Evolutionary conservation across 2,797 vertebrate genomes (phyloP).

Genomic region (Antrozous pallidus): DNA sequence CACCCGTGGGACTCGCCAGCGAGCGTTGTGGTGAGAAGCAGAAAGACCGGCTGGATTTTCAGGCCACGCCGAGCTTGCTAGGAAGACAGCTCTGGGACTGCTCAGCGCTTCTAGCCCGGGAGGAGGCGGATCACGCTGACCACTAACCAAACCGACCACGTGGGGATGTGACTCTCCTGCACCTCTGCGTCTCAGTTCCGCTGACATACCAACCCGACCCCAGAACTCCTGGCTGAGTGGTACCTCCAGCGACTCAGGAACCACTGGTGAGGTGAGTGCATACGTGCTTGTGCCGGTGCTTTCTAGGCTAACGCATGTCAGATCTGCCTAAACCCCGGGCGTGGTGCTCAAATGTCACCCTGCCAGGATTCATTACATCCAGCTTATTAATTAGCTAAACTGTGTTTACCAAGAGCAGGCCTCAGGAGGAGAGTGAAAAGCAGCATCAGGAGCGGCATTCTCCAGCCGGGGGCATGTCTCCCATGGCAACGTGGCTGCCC

Average conservation of each 20-base stretch:
- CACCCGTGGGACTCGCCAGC: not conserved
- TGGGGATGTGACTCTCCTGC: not conserved
- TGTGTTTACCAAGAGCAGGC: slow-evolving; percentile 83
- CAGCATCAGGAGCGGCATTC: slow-evolving; percentile 82
- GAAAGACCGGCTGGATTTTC: no score
- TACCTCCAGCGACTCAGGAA: not conserved
- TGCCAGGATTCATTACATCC: slow-evolving; percentile 86
- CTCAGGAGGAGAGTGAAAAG: slow-evolving; percentile 83
- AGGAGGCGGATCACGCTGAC: not conserved
- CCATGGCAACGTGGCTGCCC: slow-evolving; percentile 62
- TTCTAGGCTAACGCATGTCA: slow-evolving; percentile 82
- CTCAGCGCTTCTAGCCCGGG: not conserved
- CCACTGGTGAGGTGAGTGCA: not conserved
- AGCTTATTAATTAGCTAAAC: slow-evolving; percentile 87
- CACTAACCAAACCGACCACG: not conserved
- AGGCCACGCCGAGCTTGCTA: not conserved
- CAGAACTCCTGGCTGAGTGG: not conserved
- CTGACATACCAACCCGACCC: not conserved
- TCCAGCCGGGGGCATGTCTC: slow-evolving; percentile 70
- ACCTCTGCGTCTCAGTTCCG: not conserved
- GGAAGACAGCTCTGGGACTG: not conserved
- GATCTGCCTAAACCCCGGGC: slow-evolving; percentile 81
- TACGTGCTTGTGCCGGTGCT: slow-evolving; percentile 22
- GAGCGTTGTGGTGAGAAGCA: not conserved
- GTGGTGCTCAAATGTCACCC: slow-evolving; percentile 86